Base-by-base conservation (phyloP, 2,797 vertebrate genomes). In the Trichosurus vulpecula region DNA sequence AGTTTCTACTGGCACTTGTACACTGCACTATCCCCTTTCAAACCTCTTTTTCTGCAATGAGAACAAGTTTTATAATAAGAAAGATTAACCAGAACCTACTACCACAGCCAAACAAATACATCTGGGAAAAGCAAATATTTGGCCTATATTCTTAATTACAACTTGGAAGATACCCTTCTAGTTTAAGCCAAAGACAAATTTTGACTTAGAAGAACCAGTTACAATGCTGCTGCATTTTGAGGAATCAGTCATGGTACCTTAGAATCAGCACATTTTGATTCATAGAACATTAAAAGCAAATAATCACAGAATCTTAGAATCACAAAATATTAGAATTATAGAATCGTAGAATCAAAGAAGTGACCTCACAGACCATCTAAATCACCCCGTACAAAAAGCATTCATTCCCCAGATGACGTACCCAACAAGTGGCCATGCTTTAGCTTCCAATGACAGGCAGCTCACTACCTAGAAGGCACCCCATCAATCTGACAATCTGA, bases 41-140 rank as follows among this genome's bases (percentile, higher is more conserved):
- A 94, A 54, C 95, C 95, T 91, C 54, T 96, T 54, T 54, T 92
- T 10, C 52, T 81, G n/a, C 29, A 25, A 90, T 12, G 41, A 96
- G 95, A 91, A 61, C 92, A 94, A 96, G 95, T 96, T 95, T 91
- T 55, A 54, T 57, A 90, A 74, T 31, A 91, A 95, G 54, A 81
- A 19, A 93, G 89, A 57, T 54, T 93, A 52, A 66, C 57, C 13
- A 91, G 54, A 57, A 54, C 53, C 87, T 96, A 14, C 52, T 90
- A 90, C 90, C 25, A 22, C n/a, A 91, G 91, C 92, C 87, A 92
- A 90, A 90, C 89, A 90, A 90, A 53, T 30, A 90, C 31, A 51
- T 90, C 52, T 30, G 89, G 52, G 29, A 52, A 90, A 90, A 52
- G 16, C 30, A 90, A 91, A 95, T 95, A 92, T 1, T 53, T 14